Conservation (phyloP, 2,888 invertebrate species). For the Phengaris arion region DNA sequence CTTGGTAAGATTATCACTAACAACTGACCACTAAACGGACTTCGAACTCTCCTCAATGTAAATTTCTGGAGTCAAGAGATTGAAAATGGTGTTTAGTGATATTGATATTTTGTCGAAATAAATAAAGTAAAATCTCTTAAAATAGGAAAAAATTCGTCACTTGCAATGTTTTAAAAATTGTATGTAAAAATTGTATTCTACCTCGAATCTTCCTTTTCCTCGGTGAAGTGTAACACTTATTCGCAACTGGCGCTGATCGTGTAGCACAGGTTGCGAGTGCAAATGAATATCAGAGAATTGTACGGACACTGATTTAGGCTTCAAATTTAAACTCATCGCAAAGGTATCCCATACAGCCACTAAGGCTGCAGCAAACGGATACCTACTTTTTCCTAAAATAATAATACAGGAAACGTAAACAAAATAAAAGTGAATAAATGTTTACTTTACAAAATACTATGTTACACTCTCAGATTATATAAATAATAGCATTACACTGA, state of each 20-base stretch:
- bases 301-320: conserved; percentile 82
- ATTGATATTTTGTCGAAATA: too few species aligned
- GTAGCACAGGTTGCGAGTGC: conserved; percentile 79
- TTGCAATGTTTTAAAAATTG: neutral
- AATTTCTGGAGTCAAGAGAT: neutral
- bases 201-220: conserved; percentile 81
- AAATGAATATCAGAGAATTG: conserved; percentile 82
- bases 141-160: too few species aligned
- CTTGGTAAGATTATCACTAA: too few species aligned
- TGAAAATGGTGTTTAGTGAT: neutral
- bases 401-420: neutral
- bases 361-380: conserved; percentile 88
- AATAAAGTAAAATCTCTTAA: too few species aligned
- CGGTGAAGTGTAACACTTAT: conserved; percentile 80
- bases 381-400: conserved; percentile 79
- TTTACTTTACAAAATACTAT: too few species aligned
- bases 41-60: too few species aligned
- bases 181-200: conserved; percentile 44
- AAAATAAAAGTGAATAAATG: too few species aligned
- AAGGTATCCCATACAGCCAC: conserved; percentile 85
- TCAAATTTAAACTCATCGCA: conserved; percentile 75
- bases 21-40: too few species aligned
- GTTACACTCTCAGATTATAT: too few species aligned
- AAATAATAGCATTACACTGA: too few species aligned
- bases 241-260: conserved; percentile 72